phyloP scores from a whole-genome alignment of 2,797 vertebrate genomes.

The Emys orbicularis region DNA sequence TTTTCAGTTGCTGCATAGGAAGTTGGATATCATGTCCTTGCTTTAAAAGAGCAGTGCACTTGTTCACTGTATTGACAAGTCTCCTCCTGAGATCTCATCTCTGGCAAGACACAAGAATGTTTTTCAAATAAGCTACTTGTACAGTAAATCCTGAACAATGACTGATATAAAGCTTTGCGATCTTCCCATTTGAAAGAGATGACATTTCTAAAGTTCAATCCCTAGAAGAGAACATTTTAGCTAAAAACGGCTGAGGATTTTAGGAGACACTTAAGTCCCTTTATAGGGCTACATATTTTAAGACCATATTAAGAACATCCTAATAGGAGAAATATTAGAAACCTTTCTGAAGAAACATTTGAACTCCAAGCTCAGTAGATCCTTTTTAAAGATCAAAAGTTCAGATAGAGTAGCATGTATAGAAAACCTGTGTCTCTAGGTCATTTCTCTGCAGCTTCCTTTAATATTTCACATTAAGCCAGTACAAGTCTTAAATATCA shows the following conservation, averaged over 20 bases:
- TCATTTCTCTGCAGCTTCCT: neutral
- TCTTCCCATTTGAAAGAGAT: neutral
- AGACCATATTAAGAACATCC: rapidly evolving
- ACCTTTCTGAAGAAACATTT: neutral
- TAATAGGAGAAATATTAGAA: neutral
- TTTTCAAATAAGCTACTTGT: rapidly evolving
- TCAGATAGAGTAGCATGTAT: neutral
- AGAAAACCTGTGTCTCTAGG: neutral
- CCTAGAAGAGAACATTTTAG: slow-evolving; percentile 1
- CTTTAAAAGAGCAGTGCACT: slow-evolving; percentile 20
- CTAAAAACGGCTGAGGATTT: neutral
- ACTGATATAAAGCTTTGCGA: neutral
- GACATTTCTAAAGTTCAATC: neutral
- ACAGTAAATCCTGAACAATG: neutral
- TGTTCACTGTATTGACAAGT: slow-evolving; percentile 1
- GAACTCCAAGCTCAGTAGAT: neutral
- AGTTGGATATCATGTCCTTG: neutral
- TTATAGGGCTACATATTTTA: neutral
- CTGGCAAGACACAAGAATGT: neutral
- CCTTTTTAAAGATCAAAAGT: neutral
- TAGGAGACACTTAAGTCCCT: neutral
- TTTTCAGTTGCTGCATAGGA: neutral
- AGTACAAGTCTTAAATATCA: neutral
- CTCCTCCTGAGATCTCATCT: neutral
- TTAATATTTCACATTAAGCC: neutral